Conservation (phyloP, 64 coral and sea anemone genomes). For the Actinia tenebrosa region DNA sequence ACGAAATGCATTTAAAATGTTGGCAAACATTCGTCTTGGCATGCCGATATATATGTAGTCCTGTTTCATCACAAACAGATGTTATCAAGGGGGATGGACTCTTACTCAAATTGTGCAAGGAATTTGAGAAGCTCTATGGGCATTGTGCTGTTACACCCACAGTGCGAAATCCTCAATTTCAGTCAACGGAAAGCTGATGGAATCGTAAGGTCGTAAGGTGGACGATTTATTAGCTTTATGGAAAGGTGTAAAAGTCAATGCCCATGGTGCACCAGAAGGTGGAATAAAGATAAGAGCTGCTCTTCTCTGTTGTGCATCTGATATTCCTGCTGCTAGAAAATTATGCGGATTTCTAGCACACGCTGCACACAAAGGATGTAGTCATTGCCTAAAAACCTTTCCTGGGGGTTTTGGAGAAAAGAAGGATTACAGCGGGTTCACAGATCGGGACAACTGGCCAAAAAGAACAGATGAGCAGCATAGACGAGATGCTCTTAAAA, state of each 20-base stretch:
- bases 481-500: neutral
- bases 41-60: no score
- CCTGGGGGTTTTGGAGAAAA: slow-evolving; percentile 49
- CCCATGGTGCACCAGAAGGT: neutral
- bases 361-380: slow-evolving; percentile 27
- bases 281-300: slow-evolving; percentile 16
- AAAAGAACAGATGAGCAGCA: neutral
- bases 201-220: no score
- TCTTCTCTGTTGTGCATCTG: slow-evolving; percentile 40
- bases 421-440: slow-evolving; percentile 55
- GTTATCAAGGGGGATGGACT: no score
- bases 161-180: no score
- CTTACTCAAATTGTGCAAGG: no score
- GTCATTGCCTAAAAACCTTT: slow-evolving; percentile 35
- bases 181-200: no score
- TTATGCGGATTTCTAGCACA: slow-evolving; percentile 31
- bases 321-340: slow-evolving; percentile 47
- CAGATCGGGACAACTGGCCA: slow-evolving; percentile 25
- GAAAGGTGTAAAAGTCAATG: slow-evolving; percentile 19
- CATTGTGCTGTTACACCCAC: no score
- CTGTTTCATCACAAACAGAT: no score
- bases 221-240: neutral
- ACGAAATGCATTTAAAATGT: neutral
- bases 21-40: no score
- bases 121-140: no score